A percentile compares a stretch with the other conserved stretches of the same genome.
Conservation (phyloP, 2,888 invertebrate species). For the Hyles lineata region DNA sequence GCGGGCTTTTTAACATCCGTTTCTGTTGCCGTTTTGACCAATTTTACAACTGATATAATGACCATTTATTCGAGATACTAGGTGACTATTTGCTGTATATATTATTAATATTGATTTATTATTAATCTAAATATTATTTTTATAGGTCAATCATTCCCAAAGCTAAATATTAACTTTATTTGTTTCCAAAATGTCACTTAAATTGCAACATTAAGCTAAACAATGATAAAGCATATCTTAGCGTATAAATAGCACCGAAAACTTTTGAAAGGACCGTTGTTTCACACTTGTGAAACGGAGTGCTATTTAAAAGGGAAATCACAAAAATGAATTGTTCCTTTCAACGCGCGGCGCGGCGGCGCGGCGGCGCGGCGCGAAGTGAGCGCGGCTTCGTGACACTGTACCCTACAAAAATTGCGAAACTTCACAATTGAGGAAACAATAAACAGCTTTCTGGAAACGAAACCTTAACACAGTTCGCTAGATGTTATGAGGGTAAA, state of each 20-base stretch:
- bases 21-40: too few relatives aligned
- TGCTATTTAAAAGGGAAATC: slow-evolving; percentile 19
- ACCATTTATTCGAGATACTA: too few relatives aligned
- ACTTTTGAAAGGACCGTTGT: not conserved
- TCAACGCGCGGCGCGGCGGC: slow-evolving; percentile 2
- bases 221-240: slow-evolving; percentile 1
- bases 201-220: not conserved
- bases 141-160: too few relatives aligned
- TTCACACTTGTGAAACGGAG: slow-evolving; percentile 3
- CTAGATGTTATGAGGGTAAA: not conserved
- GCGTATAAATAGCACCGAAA: not conserved
- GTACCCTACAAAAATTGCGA: not conserved
- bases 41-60: too few relatives aligned
- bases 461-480: not conserved
- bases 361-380: not conserved
- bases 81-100: too few relatives aligned
- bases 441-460: not conserved
- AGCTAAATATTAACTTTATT: too few relatives aligned
- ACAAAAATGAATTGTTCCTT: not conserved
- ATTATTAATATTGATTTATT: too few relatives aligned
- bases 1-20: too few relatives aligned
- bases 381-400: not conserved
- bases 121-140: too few relatives aligned
- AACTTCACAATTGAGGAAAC: not conserved
- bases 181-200: too few relatives aligned